Conservation (phyloP, 1,140 invertebrate genomes). For the Euschistus heros region DNA sequence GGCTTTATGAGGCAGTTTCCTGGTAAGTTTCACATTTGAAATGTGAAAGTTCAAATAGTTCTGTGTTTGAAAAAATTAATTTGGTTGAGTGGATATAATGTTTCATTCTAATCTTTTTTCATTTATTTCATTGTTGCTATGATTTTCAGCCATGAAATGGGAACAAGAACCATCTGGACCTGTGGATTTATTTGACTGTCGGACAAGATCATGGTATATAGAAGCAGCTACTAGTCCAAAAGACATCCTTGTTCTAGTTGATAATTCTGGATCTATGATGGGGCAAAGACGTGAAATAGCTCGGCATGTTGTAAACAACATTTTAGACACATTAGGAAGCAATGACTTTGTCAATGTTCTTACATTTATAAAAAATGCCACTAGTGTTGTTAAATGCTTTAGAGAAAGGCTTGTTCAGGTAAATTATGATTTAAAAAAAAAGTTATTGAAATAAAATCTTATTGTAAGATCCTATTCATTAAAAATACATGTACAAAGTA, state of each 20-base stretch:
- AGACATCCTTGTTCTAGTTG: slow-evolving; percentile 90
- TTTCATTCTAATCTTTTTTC: neutral
- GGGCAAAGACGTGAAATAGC: slow-evolving; percentile 87
- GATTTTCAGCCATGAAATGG: slow-evolving; percentile 51
- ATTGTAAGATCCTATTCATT: neutral
- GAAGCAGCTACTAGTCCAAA: slow-evolving; percentile 90
- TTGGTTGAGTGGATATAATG: neutral
- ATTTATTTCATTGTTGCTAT: neutral
- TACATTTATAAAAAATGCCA: slow-evolving; percentile 65
- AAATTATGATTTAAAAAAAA: slow-evolving; percentile 29
- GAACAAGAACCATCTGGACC: slow-evolving; percentile 33
- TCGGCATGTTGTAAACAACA: slow-evolving; percentile 84
- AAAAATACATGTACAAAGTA: neutral
- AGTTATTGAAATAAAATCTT: too few relatives aligned
- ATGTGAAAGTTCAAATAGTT: neutral
- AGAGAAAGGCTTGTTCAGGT: slow-evolving; percentile 73
- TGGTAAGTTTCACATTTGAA: slow-evolving; percentile 35
- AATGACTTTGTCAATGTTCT: slow-evolving; percentile 98
- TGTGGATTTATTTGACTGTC: slow-evolving; percentile 78
- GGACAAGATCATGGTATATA: slow-evolving; percentile 87
- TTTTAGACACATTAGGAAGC: slow-evolving; percentile 92
- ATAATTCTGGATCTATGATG: slow-evolving; percentile 94
- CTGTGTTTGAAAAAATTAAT: too few relatives aligned
- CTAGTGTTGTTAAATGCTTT: slow-evolving; percentile 78
- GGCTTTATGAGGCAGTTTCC: slow-evolving; percentile 88